Percentiles rank a stretch among this genome's conserved stretches.
Conservation (phyloP, 2,113 vertebrate genomes). For the Hymenochirus boettgeri region DNA sequence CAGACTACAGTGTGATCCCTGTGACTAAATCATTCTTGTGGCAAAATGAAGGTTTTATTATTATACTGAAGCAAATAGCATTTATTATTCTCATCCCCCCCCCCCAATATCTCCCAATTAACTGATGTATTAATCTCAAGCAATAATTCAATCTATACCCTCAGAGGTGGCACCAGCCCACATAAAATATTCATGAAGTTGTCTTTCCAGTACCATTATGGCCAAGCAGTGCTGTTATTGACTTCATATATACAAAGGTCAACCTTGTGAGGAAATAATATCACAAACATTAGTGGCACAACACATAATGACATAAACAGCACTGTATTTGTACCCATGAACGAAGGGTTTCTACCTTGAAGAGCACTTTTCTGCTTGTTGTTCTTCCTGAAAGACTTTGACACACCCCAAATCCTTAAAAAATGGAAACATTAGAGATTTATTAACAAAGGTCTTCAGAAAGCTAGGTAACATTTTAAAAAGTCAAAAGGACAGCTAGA, state of each 20-base stretch:
- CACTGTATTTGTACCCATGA: too few relatives aligned
- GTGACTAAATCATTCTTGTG: too few relatives aligned
- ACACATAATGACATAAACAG: too few relatives aligned
- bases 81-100: too few relatives aligned
- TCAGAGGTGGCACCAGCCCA: constrained; percentile 81
- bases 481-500: too few relatives aligned
- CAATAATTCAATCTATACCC: constrained; percentile 56
- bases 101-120: too few relatives aligned
- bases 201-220: constrained; percentile 95
- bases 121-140: too few relatives aligned
- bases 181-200: constrained; percentile 95
- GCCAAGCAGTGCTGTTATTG: constrained; percentile 94
- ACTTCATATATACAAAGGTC: constrained; percentile 93
- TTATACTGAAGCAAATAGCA: too few relatives aligned
- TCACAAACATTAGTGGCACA: too few relatives aligned
- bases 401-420: constrained; percentile 85
- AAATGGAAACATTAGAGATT: constrained; percentile 32
- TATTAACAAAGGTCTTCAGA: not conserved
- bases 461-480: too few relatives aligned
- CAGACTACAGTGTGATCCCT: too few relatives aligned
- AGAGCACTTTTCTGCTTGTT: constrained; percentile 82
- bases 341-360: constrained; percentile 64
- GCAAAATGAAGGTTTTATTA: too few relatives aligned
- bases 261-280: constrained; percentile 58
- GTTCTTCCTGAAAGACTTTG: constrained; percentile 85